A percentile compares a stretch with the other conserved stretches of the same genome.
These are phyloP conservation scores for Dendronephthya gigantea DNA, from an alignment of 64 coral and sea anemone genomes.

Conservation along the genomic window DNA sequence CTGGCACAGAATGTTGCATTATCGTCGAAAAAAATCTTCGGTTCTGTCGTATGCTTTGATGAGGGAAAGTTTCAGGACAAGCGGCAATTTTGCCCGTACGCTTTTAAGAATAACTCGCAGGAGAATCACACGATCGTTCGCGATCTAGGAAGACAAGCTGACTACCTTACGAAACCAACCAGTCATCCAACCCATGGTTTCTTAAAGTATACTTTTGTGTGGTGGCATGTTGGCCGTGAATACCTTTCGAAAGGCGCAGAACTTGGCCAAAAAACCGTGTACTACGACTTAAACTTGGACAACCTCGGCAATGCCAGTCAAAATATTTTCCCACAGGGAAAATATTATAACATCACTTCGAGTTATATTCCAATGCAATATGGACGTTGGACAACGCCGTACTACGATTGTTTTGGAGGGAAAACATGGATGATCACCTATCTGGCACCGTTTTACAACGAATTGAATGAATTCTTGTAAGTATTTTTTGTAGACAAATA, in stretches of 20 bases:
- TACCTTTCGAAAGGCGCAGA: neutral
- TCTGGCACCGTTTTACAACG: slow-evolving; percentile 75
- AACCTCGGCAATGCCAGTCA: slow-evolving; percentile 39
- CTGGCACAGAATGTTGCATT: slow-evolving; percentile 55
- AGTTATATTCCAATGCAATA: slow-evolving; percentile 35
- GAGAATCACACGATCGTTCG: slow-evolving; percentile 23
- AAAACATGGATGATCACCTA: slow-evolving; percentile 95
- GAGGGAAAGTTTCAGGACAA: slow-evolving; percentile 54
- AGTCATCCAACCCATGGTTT: too few species aligned
- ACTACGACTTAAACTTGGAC: neutral
- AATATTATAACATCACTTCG: neutral
- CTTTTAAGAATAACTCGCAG: slow-evolving; percentile 43
- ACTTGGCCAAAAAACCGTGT: neutral
- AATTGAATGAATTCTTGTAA: slow-evolving; percentile 69
- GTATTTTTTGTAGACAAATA: slow-evolving; percentile 23
- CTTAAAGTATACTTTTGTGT: neutral
- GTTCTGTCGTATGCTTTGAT: slow-evolving; percentile 83
- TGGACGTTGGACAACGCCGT: slow-evolving; percentile 70
- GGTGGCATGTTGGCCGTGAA: neutral
- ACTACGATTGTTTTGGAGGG: slow-evolving; percentile 86
- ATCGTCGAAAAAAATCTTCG: slow-evolving; percentile 55
- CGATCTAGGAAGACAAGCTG: slow-evolving; percentile 38
- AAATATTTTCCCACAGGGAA: slow-evolving; percentile 10
- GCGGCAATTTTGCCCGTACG: slow-evolving; percentile 61
- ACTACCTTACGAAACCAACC: neutral